phyloP scores from a whole-genome alignment of 2,113 vertebrate genomes.

The Neotragus pygmaeus region DNA sequence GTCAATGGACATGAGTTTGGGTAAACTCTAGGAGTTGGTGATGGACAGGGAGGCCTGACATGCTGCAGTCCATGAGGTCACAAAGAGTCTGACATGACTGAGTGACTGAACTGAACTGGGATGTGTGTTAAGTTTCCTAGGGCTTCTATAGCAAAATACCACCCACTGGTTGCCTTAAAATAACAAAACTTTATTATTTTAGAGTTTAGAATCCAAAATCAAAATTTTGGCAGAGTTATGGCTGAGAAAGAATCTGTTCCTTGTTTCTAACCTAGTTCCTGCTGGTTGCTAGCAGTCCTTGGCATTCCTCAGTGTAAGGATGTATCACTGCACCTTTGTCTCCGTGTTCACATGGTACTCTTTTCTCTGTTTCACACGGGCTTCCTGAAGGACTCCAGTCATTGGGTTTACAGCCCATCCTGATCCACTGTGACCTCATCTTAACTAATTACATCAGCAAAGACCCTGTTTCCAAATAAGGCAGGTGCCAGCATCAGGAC shows the following conservation, averaged over 20 bases:
- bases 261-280: background rate
- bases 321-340: background rate
- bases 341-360: background rate
- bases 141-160: background rate
- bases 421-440: background rate
- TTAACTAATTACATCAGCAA: background rate
- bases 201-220: background rate
- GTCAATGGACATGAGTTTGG: background rate
- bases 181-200: background rate
- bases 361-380: background rate
- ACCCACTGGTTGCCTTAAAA: background rate
- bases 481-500: background rate
- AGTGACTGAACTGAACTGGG: background rate
- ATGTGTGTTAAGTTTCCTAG: background rate
- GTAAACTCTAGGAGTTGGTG: background rate
- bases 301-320: background rate
- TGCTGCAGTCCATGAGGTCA: background rate
- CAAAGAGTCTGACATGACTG: background rate
- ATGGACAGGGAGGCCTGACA: fast-evolving
- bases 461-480: background rate
- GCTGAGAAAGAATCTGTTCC: background rate
- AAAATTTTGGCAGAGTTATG: background rate
- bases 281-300: background rate
- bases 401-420: background rate
- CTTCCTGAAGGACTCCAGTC: background rate